Conservation (phyloP, 2,888 invertebrate genomes). For the Pseudeuparius sepicola region DNA sequence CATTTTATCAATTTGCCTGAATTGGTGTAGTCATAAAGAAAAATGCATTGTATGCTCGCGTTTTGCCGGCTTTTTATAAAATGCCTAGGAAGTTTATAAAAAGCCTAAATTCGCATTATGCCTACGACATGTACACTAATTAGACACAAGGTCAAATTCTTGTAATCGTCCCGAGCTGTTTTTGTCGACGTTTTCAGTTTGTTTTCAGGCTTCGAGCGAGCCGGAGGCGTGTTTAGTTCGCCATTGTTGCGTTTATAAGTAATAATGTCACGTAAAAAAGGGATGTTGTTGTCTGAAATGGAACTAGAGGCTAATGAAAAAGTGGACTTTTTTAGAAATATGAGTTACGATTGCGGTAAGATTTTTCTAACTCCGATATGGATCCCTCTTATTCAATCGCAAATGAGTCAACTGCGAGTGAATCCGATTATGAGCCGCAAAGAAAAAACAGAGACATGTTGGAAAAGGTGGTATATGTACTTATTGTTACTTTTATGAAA, state of each 20-base stretch:
- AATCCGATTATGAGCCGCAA: conserved; percentile 3
- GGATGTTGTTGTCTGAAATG: conserved; percentile 1
- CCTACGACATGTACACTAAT: too few species aligned
- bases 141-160: too few species aligned
- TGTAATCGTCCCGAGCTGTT: too few species aligned
- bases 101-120: too few species aligned
- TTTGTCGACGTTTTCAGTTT: too few species aligned
- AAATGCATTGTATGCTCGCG: too few species aligned
- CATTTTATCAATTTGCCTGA: too few species aligned
- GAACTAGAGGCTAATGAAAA: conserved; percentile 3
- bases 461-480: background rate
- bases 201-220: too few species aligned
- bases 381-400: conserved; percentile 3
- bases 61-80: too few species aligned
- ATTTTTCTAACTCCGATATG: conserved; percentile 5
- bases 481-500: conserved; percentile 6
- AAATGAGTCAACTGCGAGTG: conserved; percentile 2
- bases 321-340: conserved; percentile 1
- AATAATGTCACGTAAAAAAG: conserved; percentile 4
- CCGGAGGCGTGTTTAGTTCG: too few species aligned
- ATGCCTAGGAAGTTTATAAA: too few species aligned
- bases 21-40: too few species aligned
- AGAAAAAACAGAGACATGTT: conserved; percentile 2
- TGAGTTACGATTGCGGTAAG: conserved; percentile 6
- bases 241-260: background rate